Percentiles rank a stretch among this genome's conserved stretches.
phyloP scores from a whole-genome alignment of 1,140 invertebrate genomes.

The Brachionus rubens region DNA sequence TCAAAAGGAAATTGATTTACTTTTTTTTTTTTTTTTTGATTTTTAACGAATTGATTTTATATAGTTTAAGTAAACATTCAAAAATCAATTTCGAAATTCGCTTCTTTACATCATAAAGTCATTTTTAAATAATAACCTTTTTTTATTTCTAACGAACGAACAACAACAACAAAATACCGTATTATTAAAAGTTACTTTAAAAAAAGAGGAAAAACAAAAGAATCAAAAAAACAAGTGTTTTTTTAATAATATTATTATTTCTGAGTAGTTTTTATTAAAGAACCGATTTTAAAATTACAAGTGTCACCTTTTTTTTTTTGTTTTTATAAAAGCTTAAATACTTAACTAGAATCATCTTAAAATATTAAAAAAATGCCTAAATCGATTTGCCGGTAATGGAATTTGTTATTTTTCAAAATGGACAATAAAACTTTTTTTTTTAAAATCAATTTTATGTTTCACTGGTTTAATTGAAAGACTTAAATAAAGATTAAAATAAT shows the following conservation, averaged over 20 bases:
- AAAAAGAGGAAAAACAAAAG: too few relatives aligned
- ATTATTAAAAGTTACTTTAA: constrained; percentile 32
- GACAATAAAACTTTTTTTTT: too few relatives aligned
- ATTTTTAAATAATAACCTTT: neutral
- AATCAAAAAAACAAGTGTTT: constrained; percentile 8
- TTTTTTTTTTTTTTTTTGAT: constrained; percentile 20
- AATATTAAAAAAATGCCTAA: neutral
- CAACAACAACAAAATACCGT: neutral
- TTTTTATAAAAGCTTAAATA: constrained; percentile 32
- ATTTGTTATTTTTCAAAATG: too few relatives aligned
- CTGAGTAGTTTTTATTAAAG: neutral
- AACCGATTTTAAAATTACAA: constrained; percentile 34
- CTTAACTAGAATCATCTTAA: constrained; percentile 34
- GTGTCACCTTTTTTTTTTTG: constrained; percentile 13
- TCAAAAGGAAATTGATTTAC: constrained; percentile 31
- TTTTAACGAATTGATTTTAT: constrained; percentile 1
- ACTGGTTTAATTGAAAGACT: too few relatives aligned
- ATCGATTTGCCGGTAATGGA: constrained; percentile 2
- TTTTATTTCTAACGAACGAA: too few relatives aligned
- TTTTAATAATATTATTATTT: neutral
- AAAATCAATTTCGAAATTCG: neutral
- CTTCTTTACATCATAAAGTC: constrained; percentile 39
- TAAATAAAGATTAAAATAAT: too few relatives aligned
- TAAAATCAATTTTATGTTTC: too few relatives aligned
- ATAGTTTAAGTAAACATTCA: constrained; percentile 23